These are phyloP conservation scores for Eleutherodactylus coqui DNA, from an alignment of 2,797 vertebrate species.

Conservation along the genomic window DNA sequence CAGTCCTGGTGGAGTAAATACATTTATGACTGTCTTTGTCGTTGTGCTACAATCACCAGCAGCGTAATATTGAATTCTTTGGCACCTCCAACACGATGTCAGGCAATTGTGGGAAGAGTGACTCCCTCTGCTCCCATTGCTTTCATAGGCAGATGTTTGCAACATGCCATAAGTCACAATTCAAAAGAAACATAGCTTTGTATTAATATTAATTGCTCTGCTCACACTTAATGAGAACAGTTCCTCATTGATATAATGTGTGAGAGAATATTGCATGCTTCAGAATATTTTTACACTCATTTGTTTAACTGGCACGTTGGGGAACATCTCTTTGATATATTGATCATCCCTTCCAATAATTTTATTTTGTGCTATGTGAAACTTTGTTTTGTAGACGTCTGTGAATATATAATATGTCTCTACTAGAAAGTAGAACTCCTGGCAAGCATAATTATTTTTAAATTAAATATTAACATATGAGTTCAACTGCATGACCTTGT, in stretches of 20 bases:
- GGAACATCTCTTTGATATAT: not conserved
- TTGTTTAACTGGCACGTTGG: not conserved
- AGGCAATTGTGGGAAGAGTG: no score
- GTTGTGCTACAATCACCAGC: no score
- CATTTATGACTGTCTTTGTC: no score
- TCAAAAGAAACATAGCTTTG: not conserved
- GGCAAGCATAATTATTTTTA: conserved; percentile 47
- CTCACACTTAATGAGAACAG: not conserved
- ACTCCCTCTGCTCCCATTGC: no score
- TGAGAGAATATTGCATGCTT: not conserved
- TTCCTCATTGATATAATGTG: conserved; percentile 2
- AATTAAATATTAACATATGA: conserved; percentile 47
- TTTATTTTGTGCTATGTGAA: conserved; percentile 18
- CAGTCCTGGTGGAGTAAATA: no score
- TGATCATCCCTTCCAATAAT: conserved; percentile 25
- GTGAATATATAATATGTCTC: conserved; percentile 1
- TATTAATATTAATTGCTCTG: not conserved
- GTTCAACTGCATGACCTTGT: conserved; percentile 42
- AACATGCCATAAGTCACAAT: not conserved
- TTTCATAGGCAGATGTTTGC: not conserved
- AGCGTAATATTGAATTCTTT: no score
- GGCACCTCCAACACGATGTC: no score
- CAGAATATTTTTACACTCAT: not conserved
- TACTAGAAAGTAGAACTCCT: conserved; percentile 1
- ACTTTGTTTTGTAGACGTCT: conserved; percentile 31